phyloP scores from a whole-genome alignment of 2,888 invertebrate species.

The Trissolcus brochymenae region DNA sequence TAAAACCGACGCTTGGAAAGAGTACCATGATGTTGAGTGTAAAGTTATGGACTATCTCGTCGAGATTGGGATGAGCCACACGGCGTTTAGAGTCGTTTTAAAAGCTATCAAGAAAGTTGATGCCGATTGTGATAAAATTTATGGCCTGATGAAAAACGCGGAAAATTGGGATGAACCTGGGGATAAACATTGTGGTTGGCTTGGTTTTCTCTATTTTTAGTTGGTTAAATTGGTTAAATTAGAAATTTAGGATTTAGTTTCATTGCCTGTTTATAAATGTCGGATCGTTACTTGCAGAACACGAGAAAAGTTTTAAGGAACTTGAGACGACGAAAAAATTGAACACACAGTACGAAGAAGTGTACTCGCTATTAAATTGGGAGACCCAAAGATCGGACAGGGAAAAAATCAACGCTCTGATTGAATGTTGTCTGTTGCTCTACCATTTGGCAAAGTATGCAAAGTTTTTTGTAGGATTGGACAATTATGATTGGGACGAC shows the following conservation, averaged over 20 bases:
- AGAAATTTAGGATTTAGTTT: too few species aligned
- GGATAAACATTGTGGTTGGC: too few species aligned
- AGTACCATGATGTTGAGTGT: slow-evolving; percentile 82
- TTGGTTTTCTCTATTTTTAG: too few species aligned
- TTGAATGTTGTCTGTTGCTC: background rate
- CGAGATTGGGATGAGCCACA: background rate
- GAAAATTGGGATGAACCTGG: too few species aligned
- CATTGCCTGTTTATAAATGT: too few species aligned
- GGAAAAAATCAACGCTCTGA: background rate
- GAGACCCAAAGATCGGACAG: background rate
- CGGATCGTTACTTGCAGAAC: background rate
- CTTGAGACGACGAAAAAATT: background rate
- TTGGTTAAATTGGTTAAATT: too few species aligned
- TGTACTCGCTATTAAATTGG: background rate
- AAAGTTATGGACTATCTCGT: slow-evolving; percentile 78
- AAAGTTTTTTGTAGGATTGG: too few species aligned
- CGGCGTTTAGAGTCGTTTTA: background rate
- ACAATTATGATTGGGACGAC: too few species aligned
- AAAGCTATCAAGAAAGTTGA: background rate
- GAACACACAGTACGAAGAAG: background rate
- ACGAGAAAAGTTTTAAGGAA: background rate
- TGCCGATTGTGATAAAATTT: too few species aligned
- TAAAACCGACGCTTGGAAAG: slow-evolving; percentile 79
- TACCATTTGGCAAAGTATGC: background rate
- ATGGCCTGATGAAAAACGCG: too few species aligned